Evolutionary conservation across 2,888 invertebrate genomes (phyloP).

Genomic region (Scaeva pyrastri): DNA sequence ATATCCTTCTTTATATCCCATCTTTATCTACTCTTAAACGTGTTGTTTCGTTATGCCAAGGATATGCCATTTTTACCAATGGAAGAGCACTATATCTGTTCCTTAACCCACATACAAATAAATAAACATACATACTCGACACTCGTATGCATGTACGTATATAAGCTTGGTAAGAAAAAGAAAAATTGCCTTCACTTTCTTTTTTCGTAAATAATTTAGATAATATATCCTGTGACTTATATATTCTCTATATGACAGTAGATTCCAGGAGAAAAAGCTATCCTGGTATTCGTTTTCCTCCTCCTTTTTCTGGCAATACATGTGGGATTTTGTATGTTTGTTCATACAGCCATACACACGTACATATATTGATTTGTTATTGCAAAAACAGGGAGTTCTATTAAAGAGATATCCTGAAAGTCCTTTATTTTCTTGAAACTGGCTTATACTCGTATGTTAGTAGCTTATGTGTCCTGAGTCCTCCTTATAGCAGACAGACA

Average conservation of each 20-base stretch:
- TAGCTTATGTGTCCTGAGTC: constrained; percentile 25
- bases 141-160: too few species aligned
- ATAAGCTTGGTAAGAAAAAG: constrained; percentile 19
- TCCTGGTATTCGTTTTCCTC: not conserved
- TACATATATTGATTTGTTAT: not conserved
- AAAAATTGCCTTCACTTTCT: constrained; percentile 67
- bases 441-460: not conserved
- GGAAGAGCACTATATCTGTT: not conserved
- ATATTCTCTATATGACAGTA: constrained; percentile 29
- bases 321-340: constrained; percentile 40
- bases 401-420: constrained; percentile 39
- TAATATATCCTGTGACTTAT: constrained; percentile 73
- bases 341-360: too few species aligned
- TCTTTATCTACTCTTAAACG: not conserved
- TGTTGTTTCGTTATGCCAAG: constrained; percentile 8
- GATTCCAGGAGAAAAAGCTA: not conserved
- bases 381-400: constrained; percentile 26
- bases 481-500: too few species aligned
- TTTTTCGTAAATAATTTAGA: constrained; percentile 65
- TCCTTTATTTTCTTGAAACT: not conserved
- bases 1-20: not conserved
- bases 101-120: too few species aligned
- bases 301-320: not conserved
- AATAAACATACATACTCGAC: too few species aligned
- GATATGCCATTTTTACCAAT: constrained; percentile 29